Base-by-base conservation (phyloP, 1,140 invertebrate species). In the Camponotus vicinus region DNA sequence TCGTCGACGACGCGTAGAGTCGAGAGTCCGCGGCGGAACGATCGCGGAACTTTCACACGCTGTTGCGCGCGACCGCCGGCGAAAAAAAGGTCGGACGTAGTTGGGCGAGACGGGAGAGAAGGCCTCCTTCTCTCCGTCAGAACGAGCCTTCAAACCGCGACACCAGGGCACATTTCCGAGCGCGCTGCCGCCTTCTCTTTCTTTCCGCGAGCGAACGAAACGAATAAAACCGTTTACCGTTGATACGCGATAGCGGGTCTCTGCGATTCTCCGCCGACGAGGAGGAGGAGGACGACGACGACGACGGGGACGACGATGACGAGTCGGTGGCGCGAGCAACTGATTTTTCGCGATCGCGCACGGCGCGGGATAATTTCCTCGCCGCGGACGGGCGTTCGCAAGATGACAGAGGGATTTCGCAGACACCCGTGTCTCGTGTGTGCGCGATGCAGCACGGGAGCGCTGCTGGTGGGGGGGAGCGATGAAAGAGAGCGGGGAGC, bases 371-470 rank as follows among this genome's bases (percentile, higher is more conserved):
- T 78, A 52, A 70, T 69, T 15, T 45, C 59, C 75, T 88, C 55
- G 69, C 87, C 69, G 86, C 77, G 66, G 73, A 86, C 88, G 88
- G 88, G 88, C 88, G 89, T 90, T 89, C 66, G 88, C 88, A 85
- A 87, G 89, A 90, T 90, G 90, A 90, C 88, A 91, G 90, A 87
- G 86, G 75, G 88, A 88, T 90, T 83, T 88, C 86, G 87, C 92
- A 83, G 37, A 57, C 88, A 83, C 61, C 86, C 83, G 78, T 91
- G 90, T 91, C 89, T 91, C 89, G 87, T 89, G 90, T 89, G 90
- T 91, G 88, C 92, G 90, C 92, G 88, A 89, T 91, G 91, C 91
- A 90, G 89, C 90, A 89, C 91, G 91, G 89, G 91, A 90, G 86
- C 80, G 52, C 57, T 61, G 18, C 59, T 21, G 70, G 85, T 86